Evolutionary conservation across 2,888 invertebrate genomes (phyloP).

Genomic region (Dicyrtomina minuta): DNA sequence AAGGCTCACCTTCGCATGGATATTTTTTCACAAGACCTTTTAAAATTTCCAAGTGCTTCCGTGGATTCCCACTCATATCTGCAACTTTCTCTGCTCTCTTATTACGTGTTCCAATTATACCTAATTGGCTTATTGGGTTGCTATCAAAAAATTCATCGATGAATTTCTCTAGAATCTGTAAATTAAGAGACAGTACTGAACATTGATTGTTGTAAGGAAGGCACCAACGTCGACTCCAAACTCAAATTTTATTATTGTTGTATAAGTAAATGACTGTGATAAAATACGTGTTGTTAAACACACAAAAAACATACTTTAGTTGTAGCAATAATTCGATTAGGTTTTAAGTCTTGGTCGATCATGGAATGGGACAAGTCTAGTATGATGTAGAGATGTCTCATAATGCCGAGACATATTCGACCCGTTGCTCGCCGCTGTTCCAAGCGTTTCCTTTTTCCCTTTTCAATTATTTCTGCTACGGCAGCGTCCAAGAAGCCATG

Average conservation of each 20-base stretch:
- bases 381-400: conserved; percentile 90
- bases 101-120: conserved; percentile 84
- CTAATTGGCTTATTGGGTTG: conserved; percentile 97
- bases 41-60: conserved; percentile 72
- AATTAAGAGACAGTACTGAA: too few species aligned
- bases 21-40: conserved; percentile 57
- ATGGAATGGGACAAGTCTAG: conserved; percentile 93
- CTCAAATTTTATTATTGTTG: too few species aligned
- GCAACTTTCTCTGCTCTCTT: conserved; percentile 91
- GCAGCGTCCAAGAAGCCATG: conserved; percentile 87
- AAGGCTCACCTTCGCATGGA: conserved; percentile 84
- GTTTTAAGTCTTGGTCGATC: conserved; percentile 92
- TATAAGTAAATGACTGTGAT: too few species aligned
- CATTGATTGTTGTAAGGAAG: too few species aligned
- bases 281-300: too few species aligned
- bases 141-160: conserved; percentile 97
- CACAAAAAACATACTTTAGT: conserved; percentile 69
- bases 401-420: conserved; percentile 92
- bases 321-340: conserved; percentile 82
- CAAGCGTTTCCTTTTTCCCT: conserved; percentile 78
- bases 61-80: conserved; percentile 82
- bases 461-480: conserved; percentile 86
- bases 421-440: conserved; percentile 65
- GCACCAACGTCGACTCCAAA: too few species aligned
- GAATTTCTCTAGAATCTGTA: conserved; percentile 82